phyloP scores from a whole-genome alignment of 2,888 invertebrate species.

The Gymnoscelis rufifasciata region DNA sequence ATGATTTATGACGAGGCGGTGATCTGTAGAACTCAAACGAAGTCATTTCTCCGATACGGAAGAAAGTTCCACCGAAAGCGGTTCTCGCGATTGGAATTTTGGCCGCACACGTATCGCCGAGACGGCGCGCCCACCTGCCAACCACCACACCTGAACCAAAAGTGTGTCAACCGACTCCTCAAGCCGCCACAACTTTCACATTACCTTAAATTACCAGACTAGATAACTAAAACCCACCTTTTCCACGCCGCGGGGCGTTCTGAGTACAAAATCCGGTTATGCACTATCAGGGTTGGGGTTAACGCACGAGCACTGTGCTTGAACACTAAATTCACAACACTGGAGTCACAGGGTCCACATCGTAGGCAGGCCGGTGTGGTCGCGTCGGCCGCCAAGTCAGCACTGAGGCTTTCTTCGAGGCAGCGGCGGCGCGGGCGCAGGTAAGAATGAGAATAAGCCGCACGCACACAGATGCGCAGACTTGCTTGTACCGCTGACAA shows the following conservation, averaged over 20 bases:
- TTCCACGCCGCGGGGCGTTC: conserved; percentile 64
- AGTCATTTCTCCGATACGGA: conserved; percentile 33
- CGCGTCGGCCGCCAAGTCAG: conserved; percentile 72
- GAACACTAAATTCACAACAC: conserved; percentile 71
- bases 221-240: conserved; percentile 58
- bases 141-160: conserved; percentile 72
- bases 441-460: conserved; percentile 63
- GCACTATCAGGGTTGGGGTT: conserved; percentile 75
- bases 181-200: conserved; percentile 75
- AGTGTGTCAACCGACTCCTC: conserved; percentile 75
- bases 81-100: conserved; percentile 72
- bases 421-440: conserved; percentile 53
- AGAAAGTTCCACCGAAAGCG: conserved; percentile 74
- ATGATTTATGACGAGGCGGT: not conserved
- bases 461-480: conserved; percentile 36
- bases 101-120: conserved; percentile 62
- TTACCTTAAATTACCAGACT: conserved; percentile 71
- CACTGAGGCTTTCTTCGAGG: conserved; percentile 73
- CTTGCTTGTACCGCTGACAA: conserved; percentile 29
- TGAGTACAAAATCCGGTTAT: conserved; percentile 69
- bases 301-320: conserved; percentile 72
- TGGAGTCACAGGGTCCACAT: conserved; percentile 69
- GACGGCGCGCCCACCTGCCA: conserved; percentile 71
- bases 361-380: conserved; percentile 67
- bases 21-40: not conserved